phyloP scores from a whole-genome alignment of 2,797 vertebrate genomes.

The Hydrophis major region DNA sequence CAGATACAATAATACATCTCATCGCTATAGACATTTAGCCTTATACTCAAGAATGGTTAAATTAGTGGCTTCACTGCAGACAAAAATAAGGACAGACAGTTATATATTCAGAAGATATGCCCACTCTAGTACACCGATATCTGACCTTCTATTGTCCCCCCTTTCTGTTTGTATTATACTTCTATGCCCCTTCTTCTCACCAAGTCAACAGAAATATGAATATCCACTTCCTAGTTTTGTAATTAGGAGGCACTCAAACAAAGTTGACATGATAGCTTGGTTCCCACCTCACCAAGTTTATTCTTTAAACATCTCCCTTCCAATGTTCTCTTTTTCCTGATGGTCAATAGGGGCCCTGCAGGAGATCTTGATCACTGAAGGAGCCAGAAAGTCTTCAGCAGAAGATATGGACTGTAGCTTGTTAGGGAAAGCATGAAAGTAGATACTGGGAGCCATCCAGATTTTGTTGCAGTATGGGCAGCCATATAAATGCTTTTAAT shows the following conservation, averaged over 20 bases:
- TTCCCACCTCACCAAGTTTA: neutral
- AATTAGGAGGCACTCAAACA: neutral
- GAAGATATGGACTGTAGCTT: neutral
- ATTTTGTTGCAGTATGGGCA: neutral
- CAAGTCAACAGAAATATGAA: neutral
- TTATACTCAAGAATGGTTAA: neutral
- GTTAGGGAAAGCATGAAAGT: neutral
- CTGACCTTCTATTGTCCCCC: neutral
- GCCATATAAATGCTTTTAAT: neutral
- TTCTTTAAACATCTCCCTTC: neutral
- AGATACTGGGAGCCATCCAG: neutral
- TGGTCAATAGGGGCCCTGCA: neutral
- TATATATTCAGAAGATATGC: neutral
- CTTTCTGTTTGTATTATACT: neutral
- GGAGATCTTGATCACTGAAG: neutral
- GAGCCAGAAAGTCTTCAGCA: neutral
- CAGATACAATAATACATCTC: neutral
- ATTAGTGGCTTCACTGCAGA: neutral
- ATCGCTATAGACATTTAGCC: neutral
- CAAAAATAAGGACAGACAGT: neutral
- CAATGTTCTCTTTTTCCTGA: neutral
- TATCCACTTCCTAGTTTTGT: neutral
- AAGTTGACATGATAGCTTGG: neutral
- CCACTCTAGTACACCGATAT: neutral
- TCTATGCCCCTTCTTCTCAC: neutral